phyloP scores from a whole-genome alignment of 2,888 invertebrate genomes.

The Drosophila peninsularis region DNA sequence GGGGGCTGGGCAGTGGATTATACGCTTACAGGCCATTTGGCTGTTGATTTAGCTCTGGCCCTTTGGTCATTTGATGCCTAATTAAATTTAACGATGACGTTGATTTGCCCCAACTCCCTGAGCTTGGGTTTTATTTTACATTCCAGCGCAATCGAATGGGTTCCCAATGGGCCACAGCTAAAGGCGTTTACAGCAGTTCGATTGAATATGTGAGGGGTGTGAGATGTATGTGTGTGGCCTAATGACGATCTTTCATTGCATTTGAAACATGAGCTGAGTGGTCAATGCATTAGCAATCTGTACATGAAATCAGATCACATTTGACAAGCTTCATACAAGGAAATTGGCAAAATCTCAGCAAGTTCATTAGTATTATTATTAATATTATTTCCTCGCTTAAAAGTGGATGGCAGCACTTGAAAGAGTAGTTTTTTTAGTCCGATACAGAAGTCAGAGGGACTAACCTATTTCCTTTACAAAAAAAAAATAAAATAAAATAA shows the following conservation, averaged over 20 bases:
- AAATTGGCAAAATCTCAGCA: background rate
- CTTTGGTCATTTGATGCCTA: conserved; percentile 82
- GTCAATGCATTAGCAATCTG: background rate
- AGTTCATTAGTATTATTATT: background rate
- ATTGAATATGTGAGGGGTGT: conserved; percentile 1
- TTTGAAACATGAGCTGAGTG: conserved; percentile 8
- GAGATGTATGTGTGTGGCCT: background rate
- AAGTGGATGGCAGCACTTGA: too few relatives aligned
- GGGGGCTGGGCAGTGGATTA: conserved; percentile 16
- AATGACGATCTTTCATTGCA: conserved; percentile 5
- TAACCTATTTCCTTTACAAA: too few relatives aligned
- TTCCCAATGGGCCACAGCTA: conserved; percentile 29
- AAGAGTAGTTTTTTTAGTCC: too few relatives aligned
- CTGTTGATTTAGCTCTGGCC: conserved; percentile 74
- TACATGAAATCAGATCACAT: background rate
- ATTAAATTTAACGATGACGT: conserved; percentile 82
- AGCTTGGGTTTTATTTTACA: conserved; percentile 53
- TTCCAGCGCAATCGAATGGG: conserved; percentile 25
- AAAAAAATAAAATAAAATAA: too few relatives aligned
- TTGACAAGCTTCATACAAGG: background rate
- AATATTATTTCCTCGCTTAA: too few relatives aligned
- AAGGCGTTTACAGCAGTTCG: conserved; percentile 13
- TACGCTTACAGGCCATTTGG: conserved; percentile 78
- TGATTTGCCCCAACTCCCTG: conserved; percentile 50
- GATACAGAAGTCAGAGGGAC: too few relatives aligned